These are phyloP conservation scores for Corythornis cristatus DNA, from an alignment of 2,113 vertebrate species.

Conservation along the genomic window DNA sequence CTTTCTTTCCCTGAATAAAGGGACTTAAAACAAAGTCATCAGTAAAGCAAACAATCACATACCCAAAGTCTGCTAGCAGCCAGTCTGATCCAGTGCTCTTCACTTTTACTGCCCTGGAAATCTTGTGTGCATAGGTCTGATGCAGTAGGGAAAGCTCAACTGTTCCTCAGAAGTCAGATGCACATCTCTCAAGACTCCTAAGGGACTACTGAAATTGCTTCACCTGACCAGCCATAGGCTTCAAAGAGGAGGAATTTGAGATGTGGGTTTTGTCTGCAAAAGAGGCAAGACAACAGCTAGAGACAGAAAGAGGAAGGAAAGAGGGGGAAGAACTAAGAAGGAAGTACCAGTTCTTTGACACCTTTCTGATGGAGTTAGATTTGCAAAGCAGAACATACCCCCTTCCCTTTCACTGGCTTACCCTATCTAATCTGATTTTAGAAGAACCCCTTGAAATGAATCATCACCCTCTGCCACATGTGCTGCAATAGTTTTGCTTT, in stretches of 20 bases:
- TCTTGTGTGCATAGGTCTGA: background rate
- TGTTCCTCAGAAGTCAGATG: background rate
- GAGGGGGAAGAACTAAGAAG: constrained; percentile 47
- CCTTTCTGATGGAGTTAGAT: constrained; percentile 49
- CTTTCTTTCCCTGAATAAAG: background rate
- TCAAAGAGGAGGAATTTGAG: constrained; percentile 30
- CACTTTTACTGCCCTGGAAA: background rate
- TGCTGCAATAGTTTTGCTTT: background rate
- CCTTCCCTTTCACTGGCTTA: constrained; percentile 10
- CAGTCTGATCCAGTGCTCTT: background rate
- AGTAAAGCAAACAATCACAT: background rate
- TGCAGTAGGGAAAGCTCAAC: background rate
- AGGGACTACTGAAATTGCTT: background rate
- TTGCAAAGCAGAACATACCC: constrained; percentile 59
- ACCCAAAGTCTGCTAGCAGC: constrained; percentile 7
- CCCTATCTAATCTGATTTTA: constrained; percentile 25
- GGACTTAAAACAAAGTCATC: background rate
- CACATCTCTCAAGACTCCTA: background rate
- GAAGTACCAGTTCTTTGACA: constrained; percentile 63
- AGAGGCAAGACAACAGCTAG: constrained; percentile 19
- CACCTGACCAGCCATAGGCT: background rate
- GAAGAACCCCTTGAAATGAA: background rate
- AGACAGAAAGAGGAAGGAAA: constrained; percentile 64
- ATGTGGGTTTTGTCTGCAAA: constrained; percentile 20
- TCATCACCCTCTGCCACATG: background rate